Conservation (phyloP, 2,888 invertebrate species). For the Stratiomys singularior region DNA sequence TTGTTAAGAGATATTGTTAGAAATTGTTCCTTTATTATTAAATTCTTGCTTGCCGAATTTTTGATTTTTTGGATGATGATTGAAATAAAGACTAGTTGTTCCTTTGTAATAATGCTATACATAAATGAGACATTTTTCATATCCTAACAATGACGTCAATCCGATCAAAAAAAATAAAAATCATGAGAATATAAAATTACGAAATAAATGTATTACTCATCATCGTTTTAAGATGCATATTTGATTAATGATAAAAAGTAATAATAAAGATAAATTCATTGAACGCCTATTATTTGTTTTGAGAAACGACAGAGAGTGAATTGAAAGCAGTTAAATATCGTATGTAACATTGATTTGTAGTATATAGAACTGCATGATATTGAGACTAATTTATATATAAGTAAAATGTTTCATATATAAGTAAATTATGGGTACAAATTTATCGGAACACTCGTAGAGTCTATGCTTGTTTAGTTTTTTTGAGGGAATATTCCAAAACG, state of each 20-base stretch:
- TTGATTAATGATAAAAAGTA: slow-evolving; percentile 11
- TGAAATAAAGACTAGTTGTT: slow-evolving; percentile 24
- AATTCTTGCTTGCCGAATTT: slow-evolving; percentile 11
- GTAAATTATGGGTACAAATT: no score
- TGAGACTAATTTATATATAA: no score
- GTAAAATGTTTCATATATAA: no score
- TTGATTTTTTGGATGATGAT: not conserved
- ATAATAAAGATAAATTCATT: slow-evolving; percentile 10
- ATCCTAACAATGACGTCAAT: slow-evolving; percentile 22
- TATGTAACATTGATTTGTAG: no score
- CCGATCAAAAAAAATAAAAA: not conserved
- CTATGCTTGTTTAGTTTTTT: no score
- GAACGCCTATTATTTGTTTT: not conserved
- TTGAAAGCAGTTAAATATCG: no score
- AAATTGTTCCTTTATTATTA: slow-evolving; percentile 10
- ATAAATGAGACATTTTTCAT: slow-evolving; percentile 13
- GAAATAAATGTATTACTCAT: slow-evolving; percentile 37
- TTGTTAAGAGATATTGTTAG: slow-evolving; percentile 1
- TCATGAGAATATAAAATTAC: slow-evolving; percentile 24
- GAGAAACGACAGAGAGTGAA: no score
- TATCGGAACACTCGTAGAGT: no score
- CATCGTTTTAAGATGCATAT: slow-evolving; percentile 44
- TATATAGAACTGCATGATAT: no score
- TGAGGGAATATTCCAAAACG: no score
- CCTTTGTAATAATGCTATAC: slow-evolving; percentile 28